Evolutionary conservation across 2,888 invertebrate species (phyloP), one percentile per base, ranked within the genome.

Genomic region (Vesta saturnalis): DNA sequence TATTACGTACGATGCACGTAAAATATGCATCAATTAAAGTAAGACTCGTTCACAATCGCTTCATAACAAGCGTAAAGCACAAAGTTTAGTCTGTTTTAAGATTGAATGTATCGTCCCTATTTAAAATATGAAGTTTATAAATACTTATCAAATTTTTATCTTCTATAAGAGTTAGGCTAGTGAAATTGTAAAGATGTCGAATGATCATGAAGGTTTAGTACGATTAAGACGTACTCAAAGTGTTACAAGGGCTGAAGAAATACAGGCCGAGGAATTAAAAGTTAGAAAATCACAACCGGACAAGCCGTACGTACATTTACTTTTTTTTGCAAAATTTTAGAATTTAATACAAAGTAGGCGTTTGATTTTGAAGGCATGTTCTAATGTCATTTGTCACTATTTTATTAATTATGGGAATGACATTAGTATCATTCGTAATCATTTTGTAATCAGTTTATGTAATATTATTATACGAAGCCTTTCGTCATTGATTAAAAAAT

Each of bases 211-310:
- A 54, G 83, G 81, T 58, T 67, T 90, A 60, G n/a, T n/a, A 8
- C 88, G 93, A 35, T 88, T 89, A 75, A 87, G 94, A 78, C 87
- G 95, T 78, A 91, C 94, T 2, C 94, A 93, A 81, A 95, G 95
- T 85, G 94, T 94, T 35, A 94, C 95, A 4, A 89, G 93, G 71
- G 95, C 95, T 22, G 95, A 96, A 83, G 94, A 95, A 85, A 94
- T 95, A 71, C 89, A 91, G 72, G 91, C 91, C 77, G 91, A 92
- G 75, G 95, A 95, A 84, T 89, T 90, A 77, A 91, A 91, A 84
- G 90, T 91, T 56, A 87, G 96, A 72, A 90, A 88, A 82, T 88
- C 89, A 18, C 95, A 96, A 79, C 91, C 92, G 14, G 96, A 96
- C 85, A 93, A 91, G 85, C 94, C 96, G 96, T 96, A 86, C 91